Conservation (phyloP, 2,113 vertebrate species). For the Brienomyrus longianalis region DNA sequence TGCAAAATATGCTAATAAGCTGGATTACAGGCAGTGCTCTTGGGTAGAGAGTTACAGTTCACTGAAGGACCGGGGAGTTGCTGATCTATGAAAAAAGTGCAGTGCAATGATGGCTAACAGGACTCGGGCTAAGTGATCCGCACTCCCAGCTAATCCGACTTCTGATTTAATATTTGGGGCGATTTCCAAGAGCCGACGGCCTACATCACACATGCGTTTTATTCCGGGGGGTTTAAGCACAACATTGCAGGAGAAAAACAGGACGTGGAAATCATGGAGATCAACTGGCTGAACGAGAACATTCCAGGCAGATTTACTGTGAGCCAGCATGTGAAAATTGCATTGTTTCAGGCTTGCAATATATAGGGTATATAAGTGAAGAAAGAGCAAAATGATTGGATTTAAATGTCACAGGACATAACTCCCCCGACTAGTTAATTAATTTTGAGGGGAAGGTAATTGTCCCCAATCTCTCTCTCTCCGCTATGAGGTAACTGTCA, state of each 20-base stretch:
- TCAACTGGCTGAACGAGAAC: not conserved
- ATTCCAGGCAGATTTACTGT: not conserved
- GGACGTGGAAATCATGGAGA: not conserved
- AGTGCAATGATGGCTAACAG: not conserved
- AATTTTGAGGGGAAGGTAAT: not conserved
- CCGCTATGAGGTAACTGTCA: constrained; percentile 47
- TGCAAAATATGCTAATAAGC: not conserved
- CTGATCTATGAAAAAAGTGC: not conserved
- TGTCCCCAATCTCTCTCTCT: constrained; percentile 33
- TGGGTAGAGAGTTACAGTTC: not conserved
- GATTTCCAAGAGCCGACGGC: not conserved
- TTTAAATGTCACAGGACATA: constrained; percentile 12
- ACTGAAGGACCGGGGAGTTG: not conserved
- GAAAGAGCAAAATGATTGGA: not conserved
- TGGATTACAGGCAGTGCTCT: not conserved
- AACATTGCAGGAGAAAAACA: not conserved
- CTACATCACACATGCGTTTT: not conserved
- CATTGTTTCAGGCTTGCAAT: not conserved
- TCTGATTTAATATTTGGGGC: constrained; percentile 1
- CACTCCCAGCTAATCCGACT: not conserved
- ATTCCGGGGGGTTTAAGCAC: not conserved
- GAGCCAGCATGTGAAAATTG: not conserved
- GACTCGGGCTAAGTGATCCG: not conserved
- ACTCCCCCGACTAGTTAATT: not conserved
- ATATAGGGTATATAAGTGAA: not conserved